These are phyloP conservation scores for Yponomeuta evonymella DNA, from an alignment of 2,888 invertebrate species.

Conservation along the genomic window DNA sequence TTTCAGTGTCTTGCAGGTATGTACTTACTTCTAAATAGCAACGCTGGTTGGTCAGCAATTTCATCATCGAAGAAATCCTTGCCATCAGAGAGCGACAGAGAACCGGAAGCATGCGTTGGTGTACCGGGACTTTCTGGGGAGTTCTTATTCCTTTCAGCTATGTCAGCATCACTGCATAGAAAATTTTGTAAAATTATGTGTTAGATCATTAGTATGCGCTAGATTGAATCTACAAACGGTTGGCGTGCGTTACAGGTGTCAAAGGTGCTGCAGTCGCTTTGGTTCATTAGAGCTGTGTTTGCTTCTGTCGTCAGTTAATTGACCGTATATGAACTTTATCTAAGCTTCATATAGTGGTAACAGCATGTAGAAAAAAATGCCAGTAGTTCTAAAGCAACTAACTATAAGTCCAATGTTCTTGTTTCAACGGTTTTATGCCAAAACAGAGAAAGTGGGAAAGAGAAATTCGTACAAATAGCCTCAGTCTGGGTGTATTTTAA, in stretches of 20 bases:
- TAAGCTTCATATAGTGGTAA: too few relatives aligned
- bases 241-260: too few relatives aligned
- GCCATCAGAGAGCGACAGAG: slow-evolving; percentile 87
- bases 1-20: background rate
- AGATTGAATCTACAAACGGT: background rate
- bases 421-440: too few relatives aligned
- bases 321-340: too few relatives aligned
- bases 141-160: slow-evolving; percentile 52
- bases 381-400: too few relatives aligned
- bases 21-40: slow-evolving; percentile 82
- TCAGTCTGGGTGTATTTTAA: too few relatives aligned
- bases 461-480: too few relatives aligned
- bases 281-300: too few relatives aligned
- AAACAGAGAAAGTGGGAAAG: background rate
- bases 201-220: background rate
- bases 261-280: too few relatives aligned
- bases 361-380: too few relatives aligned
- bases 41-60: slow-evolving; percentile 91
- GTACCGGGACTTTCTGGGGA: slow-evolving; percentile 82
- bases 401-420: too few relatives aligned
- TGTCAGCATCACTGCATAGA: slow-evolving; percentile 23
- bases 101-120: slow-evolving; percentile 86
- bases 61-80: slow-evolving; percentile 92
- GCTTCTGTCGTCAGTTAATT: too few relatives aligned
- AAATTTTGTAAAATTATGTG: background rate